These are phyloP conservation scores for Apodemus sylvaticus DNA, from an alignment of 2,113 vertebrate species.

Conservation along the genomic window DNA sequence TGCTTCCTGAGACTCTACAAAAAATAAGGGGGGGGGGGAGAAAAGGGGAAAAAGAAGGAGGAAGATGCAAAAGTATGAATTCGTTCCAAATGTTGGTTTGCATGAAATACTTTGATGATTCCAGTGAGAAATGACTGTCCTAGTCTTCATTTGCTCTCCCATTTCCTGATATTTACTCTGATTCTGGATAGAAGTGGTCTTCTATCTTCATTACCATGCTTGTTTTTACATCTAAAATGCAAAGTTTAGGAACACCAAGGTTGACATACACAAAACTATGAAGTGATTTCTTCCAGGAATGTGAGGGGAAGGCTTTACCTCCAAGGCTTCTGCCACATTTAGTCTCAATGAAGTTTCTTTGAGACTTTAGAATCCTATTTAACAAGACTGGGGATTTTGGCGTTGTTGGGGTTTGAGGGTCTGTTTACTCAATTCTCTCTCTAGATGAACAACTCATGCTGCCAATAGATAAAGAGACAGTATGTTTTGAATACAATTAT, in stretches of 20 bases:
- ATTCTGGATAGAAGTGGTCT: not conserved
- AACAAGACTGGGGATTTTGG: not conserved
- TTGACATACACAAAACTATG: not conserved
- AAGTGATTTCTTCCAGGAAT: not conserved
- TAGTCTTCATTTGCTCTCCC: not conserved
- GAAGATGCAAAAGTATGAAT: not conserved
- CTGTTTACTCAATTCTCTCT: not conserved
- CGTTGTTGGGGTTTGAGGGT: not conserved
- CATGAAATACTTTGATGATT: not conserved
- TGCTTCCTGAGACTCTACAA: slow-evolving; percentile 47
- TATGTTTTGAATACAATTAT: not conserved
- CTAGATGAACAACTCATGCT: not conserved
- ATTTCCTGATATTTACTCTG: not conserved
- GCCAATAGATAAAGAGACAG: not conserved
- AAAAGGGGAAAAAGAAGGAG: not conserved
- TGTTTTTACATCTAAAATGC: not conserved
- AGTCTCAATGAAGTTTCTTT: not conserved
- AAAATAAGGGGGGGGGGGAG: not conserved
- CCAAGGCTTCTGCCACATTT: not conserved
- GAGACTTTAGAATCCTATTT: not conserved
- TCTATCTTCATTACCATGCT: not conserved
- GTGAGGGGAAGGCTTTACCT: not conserved
- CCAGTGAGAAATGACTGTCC: not conserved
- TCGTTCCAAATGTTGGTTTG: not conserved
- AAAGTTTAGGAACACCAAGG: not conserved